Percentiles rank a stretch among this genome's conserved stretches.
Evolutionary conservation across 2,888 invertebrate genomes (phyloP).

Genomic region (Muscina levida): DNA sequence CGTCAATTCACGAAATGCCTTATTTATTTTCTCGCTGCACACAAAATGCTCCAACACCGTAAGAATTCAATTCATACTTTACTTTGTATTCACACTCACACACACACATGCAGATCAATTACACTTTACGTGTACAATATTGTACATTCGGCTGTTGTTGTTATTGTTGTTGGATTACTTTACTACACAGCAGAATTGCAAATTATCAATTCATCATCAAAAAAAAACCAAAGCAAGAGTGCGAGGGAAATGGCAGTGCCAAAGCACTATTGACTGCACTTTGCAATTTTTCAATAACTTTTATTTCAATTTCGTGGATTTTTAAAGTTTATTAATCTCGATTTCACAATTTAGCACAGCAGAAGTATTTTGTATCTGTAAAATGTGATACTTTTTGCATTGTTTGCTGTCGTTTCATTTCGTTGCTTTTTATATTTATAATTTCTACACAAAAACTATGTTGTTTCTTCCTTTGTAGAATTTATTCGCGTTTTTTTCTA

Average conservation of each 20-base stretch:
- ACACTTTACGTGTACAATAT: constrained; percentile 34
- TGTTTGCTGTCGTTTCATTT: constrained; percentile 28
- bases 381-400: constrained; percentile 50
- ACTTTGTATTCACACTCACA: constrained; percentile 8
- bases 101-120: constrained; percentile 55
- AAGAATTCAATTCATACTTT: no score
- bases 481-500: constrained; percentile 64
- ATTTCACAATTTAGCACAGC: constrained; percentile 45
- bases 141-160: no score
- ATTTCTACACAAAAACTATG: constrained; percentile 46
- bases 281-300: constrained; percentile 11
- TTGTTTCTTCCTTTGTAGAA: constrained; percentile 61
- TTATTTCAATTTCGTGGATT: constrained; percentile 22
- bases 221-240: constrained; percentile 20
- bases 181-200: constrained; percentile 49
- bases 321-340: constrained; percentile 32
- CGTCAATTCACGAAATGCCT: constrained; percentile 32
- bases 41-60: constrained; percentile 20
- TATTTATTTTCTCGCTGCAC: not conserved
- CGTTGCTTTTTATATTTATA: constrained; percentile 28
- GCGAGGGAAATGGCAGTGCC: constrained; percentile 20
- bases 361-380: constrained; percentile 50
- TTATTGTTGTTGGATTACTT: constrained; percentile 12
- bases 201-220: constrained; percentile 61
- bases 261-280: constrained; percentile 37